phyloP scores from a whole-genome alignment of 2,888 invertebrate species.

The Catocala nupta region DNA sequence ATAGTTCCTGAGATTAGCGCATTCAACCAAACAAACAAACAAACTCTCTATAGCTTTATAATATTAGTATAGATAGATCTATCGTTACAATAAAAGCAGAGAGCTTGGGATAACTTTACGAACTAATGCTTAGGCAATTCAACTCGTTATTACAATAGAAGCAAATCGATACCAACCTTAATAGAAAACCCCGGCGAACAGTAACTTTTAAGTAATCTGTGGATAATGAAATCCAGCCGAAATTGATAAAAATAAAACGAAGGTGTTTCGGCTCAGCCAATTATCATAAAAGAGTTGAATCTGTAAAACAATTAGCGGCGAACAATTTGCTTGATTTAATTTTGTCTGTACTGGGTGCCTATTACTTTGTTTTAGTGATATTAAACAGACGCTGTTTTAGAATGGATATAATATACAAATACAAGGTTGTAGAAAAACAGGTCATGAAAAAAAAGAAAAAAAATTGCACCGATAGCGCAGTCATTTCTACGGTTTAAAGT shows the following conservation, averaged over 20 bases:
- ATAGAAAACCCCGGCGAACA: constrained; percentile 23
- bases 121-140: neutral
- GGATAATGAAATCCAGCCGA: constrained; percentile 30
- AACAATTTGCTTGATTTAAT: neutral
- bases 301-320: neutral
- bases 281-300: neutral
- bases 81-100: too few relatives aligned
- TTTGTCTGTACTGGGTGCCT: neutral
- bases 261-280: constrained; percentile 1
- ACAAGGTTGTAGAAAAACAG: too few relatives aligned
- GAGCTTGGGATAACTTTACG: too few relatives aligned
- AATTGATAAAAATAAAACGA: constrained; percentile 18
- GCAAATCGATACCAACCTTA: constrained; percentile 6
- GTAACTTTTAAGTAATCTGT: constrained; percentile 20
- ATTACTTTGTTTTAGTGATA: neutral
- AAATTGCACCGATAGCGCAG: too few relatives aligned
- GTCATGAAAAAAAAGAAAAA: too few relatives aligned
- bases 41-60: too few relatives aligned
- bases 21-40: too few relatives aligned
- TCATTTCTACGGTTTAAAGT: too few relatives aligned
- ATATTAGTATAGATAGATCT: too few relatives aligned
- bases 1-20: too few relatives aligned
- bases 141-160: neutral
- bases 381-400: too few relatives aligned
- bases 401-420: too few relatives aligned